These are phyloP conservation scores for Parazoanthus swiftii DNA, from an alignment of 92 coral and sea anemone genomes.

Conservation along the genomic window DNA sequence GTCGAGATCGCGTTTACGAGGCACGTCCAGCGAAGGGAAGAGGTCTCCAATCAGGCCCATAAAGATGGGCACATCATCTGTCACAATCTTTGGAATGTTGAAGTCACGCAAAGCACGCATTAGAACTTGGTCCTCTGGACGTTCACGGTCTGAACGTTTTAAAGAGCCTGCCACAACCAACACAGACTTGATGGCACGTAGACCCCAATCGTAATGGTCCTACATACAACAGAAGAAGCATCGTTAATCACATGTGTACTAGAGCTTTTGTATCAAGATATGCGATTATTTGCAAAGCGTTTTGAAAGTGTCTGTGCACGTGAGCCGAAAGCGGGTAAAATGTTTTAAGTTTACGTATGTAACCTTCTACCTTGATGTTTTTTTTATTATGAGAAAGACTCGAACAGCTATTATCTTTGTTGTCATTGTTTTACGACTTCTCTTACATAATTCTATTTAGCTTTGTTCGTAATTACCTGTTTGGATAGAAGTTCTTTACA, in stretches of 20 bases:
- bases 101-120: conserved; percentile 99
- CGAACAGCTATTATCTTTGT: background rate
- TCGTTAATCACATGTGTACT: background rate
- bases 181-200: conserved; percentile 98
- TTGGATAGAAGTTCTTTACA: conserved; percentile 97
- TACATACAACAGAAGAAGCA: conserved; percentile 18
- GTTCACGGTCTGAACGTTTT: conserved; percentile 92
- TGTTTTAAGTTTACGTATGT: background rate
- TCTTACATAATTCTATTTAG: background rate
- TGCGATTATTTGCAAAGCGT: background rate
- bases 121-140: conserved; percentile 99
- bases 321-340: background rate
- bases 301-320: background rate
- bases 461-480: conserved; percentile 55
- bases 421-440: background rate
- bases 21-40: conserved; percentile 99
- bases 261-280: too few relatives aligned
- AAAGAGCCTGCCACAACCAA: conserved; percentile 98
- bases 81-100: conserved; percentile 99
- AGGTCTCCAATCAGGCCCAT: conserved; percentile 99
- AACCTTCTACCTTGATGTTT: too few relatives aligned
- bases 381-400: background rate
- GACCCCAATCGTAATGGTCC: conserved; percentile 99
- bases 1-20: conserved; percentile 97
- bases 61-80: conserved; percentile 97